Evolutionary conservation across 2,888 invertebrate genomes (phyloP), one percentile per base, ranked within the genome.

Genomic region (Lepidocyrtoides sp.): DNA sequence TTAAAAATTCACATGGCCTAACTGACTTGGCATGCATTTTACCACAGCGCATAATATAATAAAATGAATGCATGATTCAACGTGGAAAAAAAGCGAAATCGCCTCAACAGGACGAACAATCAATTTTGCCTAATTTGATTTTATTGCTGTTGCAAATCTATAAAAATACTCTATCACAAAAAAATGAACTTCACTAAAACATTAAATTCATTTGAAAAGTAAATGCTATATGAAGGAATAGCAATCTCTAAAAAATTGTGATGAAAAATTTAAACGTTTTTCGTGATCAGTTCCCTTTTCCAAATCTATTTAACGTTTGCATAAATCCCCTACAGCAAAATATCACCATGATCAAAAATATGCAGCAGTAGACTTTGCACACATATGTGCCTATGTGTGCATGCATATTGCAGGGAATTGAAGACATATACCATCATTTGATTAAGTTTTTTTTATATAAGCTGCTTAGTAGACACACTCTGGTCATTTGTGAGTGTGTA

Each of bases 121-220:
- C 63, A 66, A 84, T 84, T 84, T 54, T 72, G 17, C 51, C 84
- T 84, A 84, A 84, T 84, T 84, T 84, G 84, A 84, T 84, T 84
- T 84, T 69, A 84, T 72, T 84, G 84, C 84, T 26, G 14, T 32
- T 66, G 66, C 66, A 14, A 66, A 32, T 66, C 66, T 66, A 32
- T 66, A 60, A 60, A 60, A 60, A 60, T 10, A 14, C 20, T 23
- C 20, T 7, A 20, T 57, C 2, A 17, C 60, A 26, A 23, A 60
- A 60, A 60, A 17, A 41, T 7, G 7, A 60, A 26, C 14, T 60
- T 26, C 8, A 60, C 1, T 10, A 14, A 51, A 51, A n/a, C 17
- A 60, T 60, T 60, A 10, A 2, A 8, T 2, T 7, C 60, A 63
- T 12, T 41, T n/a, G 32, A 60, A 63, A 63, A 57, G 26, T 41